Evolutionary conservation across 92 coral and sea anemone genomes (phyloP).

Genomic region (Scolanthus callimorphus): DNA sequence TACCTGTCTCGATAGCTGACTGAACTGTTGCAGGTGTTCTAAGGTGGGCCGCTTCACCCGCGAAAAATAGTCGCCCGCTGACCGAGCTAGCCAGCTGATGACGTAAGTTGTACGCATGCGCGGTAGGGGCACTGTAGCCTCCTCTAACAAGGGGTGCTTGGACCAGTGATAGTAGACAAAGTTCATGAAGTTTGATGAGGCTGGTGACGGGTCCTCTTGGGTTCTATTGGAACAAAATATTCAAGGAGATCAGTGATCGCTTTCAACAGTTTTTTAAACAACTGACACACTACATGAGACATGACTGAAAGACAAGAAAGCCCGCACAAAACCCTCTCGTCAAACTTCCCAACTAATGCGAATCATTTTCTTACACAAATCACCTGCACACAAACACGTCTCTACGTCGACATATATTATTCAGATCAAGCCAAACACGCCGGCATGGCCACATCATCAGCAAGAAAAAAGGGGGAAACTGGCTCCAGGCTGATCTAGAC

Average conservation of each 20-base stretch:
- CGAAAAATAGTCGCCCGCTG: conserved; percentile 69
- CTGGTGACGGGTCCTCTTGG: conserved; percentile 46
- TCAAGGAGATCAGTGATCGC: no score
- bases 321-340: no score
- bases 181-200: conserved; percentile 50
- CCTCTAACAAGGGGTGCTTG: conserved; percentile 89
- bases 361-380: no score
- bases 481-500: no score
- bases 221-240: no score
- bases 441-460: no score
- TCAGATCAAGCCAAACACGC: no score
- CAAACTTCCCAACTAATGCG: no score
- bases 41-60: conserved; percentile 89
- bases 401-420: background rate
- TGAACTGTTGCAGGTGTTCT: conserved; percentile 64
- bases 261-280: no score
- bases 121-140: conserved; percentile 91
- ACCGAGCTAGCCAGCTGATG: conserved; percentile 75
- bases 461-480: no score
- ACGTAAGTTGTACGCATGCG: conserved; percentile 64
- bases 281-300: no score
- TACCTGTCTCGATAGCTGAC: conserved; percentile 88
- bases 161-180: conserved; percentile 90
- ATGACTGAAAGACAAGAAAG: no score
- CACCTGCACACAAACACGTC: background rate